These are phyloP conservation scores for Clistopyga incitator DNA, from an alignment of 2,888 invertebrate species.

Conservation along the genomic window DNA sequence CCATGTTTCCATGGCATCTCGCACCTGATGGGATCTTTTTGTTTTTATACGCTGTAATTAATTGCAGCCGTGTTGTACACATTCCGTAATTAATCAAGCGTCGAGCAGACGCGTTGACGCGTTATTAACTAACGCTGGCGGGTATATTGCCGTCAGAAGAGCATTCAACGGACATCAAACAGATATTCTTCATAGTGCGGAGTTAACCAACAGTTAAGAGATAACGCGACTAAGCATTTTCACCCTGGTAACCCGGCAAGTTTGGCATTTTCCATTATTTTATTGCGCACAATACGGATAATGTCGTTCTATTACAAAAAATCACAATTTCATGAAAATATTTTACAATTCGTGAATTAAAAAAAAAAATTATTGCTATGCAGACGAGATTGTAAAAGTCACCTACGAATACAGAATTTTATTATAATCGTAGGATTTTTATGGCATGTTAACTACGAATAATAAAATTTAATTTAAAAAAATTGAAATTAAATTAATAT, in stretches of 20 bases:
- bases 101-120: neutral
- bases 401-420: too few species aligned
- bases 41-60: conserved; percentile 11
- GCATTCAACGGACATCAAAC: neutral
- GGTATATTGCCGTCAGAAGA: conserved; percentile 7
- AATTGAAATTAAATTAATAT: too few species aligned
- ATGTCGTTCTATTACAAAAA: neutral
- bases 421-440: too few species aligned
- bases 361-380: too few species aligned
- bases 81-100: conserved; percentile 6
- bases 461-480: too few species aligned
- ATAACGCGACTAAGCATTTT: neutral
- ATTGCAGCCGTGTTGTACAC: neutral
- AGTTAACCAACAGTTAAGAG: conserved; percentile 14
- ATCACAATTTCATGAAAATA: too few species aligned
- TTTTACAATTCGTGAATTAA: too few species aligned
- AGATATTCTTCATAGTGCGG: conserved; percentile 2
- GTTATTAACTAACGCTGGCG: conserved; percentile 25
- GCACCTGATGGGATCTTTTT: neutral
- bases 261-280: neutral
- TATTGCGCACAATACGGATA: neutral
- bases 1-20: neutral
- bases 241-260: neutral
- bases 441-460: too few species aligned
- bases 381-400: too few species aligned